phyloP scores from a whole-genome alignment of 2,113 vertebrate species.

The Delphinus delphis region DNA sequence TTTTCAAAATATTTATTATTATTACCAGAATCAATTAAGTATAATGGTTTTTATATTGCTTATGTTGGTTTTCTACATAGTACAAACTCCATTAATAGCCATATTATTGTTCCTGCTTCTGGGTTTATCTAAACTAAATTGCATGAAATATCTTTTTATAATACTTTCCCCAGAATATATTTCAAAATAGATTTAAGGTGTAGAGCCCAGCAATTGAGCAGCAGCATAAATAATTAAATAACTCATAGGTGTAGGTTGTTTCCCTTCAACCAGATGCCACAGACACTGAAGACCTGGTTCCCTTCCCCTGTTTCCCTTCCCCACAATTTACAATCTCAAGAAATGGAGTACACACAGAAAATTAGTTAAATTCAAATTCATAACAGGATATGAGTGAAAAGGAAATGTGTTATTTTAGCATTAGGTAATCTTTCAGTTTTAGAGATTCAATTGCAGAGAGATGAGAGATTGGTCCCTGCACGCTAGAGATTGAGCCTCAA shows the following conservation, averaged over 20 bases:
- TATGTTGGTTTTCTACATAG: background rate
- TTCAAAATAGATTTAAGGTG: background rate
- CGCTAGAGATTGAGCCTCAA: background rate
- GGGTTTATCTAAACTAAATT: background rate
- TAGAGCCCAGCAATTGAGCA: background rate
- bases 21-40: constrained; percentile 11
- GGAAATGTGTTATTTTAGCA: background rate
- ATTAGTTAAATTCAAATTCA: background rate
- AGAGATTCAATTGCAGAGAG: background rate
- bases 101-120: background rate
- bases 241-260: background rate
- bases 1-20: constrained; percentile 33
- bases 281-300: background rate
- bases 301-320: background rate
- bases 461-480: background rate
- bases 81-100: background rate
- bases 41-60: constrained; percentile 23
- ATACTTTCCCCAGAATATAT: background rate
- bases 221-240: background rate
- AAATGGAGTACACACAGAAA: background rate
- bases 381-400: background rate
- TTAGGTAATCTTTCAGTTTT: background rate
- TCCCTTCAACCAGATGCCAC: background rate
- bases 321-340: background rate
- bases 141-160: background rate